Evolutionary conservation across 1,140 invertebrate species (phyloP), one percentile per base, ranked within the genome.

Genomic region (Battus philenor): DNA sequence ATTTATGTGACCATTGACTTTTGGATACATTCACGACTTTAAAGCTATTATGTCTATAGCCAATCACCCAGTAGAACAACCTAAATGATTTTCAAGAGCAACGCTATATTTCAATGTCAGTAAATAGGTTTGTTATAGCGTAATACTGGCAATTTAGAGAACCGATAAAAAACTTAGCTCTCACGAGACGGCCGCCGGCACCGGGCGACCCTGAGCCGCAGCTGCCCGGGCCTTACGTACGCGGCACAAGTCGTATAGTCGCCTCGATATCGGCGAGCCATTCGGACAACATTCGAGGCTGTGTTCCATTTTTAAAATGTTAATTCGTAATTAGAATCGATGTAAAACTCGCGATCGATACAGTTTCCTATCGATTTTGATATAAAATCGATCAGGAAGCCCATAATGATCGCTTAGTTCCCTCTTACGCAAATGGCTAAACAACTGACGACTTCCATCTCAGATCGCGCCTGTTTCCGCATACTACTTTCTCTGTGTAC

Each of bases 121-220:
- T 16, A 39, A 39, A 16, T 39, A 26, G 22, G 15, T 26, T 39
- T 26, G 22, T 39, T 39, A 26, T 11, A 10, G n/a, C 12, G 22
- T 26, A 5, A 22, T 13, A 22, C 11, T 34, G 46, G 27, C 44
- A 66, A 46, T 54, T 65, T 69, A 68, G 59, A 64, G 36, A 59
- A 63, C 52, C 31, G 44, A 46, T 38, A 61, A 67, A 68, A 61
- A 70, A 75, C 66, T 51, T 45, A 50, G 50, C 50, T 64, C 56
- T 54, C 63, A 47, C 55, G 29, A 57, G 50, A 49, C 56, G 50
- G 54, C 52, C 54, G 33, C 53, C 48, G 17, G 55, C 54, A 76
- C 76, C 60, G 57, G 80, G 71, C 58, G 77, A 79, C 80, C 80
- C 77, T 84, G 80, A 80, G 57, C 44, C 54, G 59, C 27, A 59